phyloP scores from a whole-genome alignment of 2,797 vertebrate species.

The Muscicapa striata region DNA sequence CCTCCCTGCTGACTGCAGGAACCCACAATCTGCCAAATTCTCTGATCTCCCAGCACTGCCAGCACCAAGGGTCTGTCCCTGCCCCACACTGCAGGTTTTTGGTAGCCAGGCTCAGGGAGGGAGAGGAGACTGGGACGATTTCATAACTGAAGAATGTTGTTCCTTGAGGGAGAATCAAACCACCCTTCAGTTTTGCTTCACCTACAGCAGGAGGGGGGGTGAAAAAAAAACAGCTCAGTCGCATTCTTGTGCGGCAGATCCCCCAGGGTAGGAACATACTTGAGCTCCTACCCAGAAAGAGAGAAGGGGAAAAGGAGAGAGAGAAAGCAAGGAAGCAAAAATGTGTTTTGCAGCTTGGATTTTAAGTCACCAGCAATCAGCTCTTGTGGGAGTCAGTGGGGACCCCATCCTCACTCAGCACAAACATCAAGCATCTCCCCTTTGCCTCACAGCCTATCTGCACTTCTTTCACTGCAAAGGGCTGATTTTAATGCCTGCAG shows the following conservation, averaged over 20 bases:
- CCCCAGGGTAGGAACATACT: slow-evolving; percentile 70
- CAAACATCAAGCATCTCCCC: background rate
- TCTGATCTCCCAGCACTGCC: background rate
- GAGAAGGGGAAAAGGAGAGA: background rate
- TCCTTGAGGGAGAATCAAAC: slow-evolving; percentile 72
- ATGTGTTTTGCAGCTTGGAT: background rate
- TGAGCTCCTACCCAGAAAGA: slow-evolving; percentile 52
- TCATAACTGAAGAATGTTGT: slow-evolving; percentile 76
- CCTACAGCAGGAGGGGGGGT: slow-evolving; percentile 33
- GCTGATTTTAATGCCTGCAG: background rate
- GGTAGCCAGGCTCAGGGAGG: background rate
- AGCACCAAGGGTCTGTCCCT: background rate
- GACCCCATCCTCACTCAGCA: background rate
- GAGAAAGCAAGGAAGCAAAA: background rate
- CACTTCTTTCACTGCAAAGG: background rate
- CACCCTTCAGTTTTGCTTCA: slow-evolving; percentile 69
- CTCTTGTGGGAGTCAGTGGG: background rate
- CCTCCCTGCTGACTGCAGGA: background rate
- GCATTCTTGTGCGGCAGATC: slow-evolving; percentile 67
- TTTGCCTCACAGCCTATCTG: background rate
- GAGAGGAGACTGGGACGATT: slow-evolving; percentile 49
- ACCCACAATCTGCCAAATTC: background rate
- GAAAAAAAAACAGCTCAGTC: slow-evolving; percentile 50
- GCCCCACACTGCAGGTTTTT: background rate
- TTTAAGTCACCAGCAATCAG: background rate